A percentile compares a stretch with the other conserved stretches of the same genome.
Evolutionary conservation across 2,113 vertebrate genomes (phyloP).

Genomic region (Heterotis niloticus): DNA sequence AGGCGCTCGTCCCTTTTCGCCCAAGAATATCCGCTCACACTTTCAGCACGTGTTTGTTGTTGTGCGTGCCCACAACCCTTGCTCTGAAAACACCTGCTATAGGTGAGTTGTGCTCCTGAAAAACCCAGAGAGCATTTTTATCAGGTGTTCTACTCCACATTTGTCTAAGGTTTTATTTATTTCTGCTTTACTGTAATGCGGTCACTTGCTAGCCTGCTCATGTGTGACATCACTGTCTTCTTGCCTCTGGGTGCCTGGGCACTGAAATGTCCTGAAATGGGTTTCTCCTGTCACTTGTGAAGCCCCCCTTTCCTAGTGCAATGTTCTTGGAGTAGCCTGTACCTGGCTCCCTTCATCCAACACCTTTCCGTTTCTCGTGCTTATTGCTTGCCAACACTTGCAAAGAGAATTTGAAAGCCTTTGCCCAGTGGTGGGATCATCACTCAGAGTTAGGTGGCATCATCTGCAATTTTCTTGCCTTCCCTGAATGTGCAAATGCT

Average conservation of each 20-base stretch:
- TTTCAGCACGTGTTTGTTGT: constrained; percentile 94
- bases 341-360: background rate
- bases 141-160: too few relatives aligned
- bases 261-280: constrained; percentile 57
- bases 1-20: constrained; percentile 87
- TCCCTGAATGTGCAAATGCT: background rate
- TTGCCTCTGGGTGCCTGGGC: constrained; percentile 56
- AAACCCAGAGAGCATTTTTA: background rate
- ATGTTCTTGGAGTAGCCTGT: constrained; percentile 9
- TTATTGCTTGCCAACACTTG: background rate
- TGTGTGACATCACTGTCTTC: constrained; percentile 36
- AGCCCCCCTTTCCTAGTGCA: constrained; percentile 49
- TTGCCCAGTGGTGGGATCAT: background rate
- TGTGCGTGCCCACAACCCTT: constrained; percentile 80
- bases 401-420: background rate
- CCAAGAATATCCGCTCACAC: constrained; percentile 89
- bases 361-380: background rate
- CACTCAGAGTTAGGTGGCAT: background rate
- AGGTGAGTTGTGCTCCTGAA: constrained; percentile 62
- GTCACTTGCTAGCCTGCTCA: background rate
- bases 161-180: background rate
- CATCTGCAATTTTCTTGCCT: background rate
- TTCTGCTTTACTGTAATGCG: background rate
- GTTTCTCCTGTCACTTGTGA: constrained; percentile 56
- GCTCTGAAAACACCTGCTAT: constrained; percentile 88